phyloP scores from a whole-genome alignment of 2,797 vertebrate genomes.

The Danionella dracula region DNA sequence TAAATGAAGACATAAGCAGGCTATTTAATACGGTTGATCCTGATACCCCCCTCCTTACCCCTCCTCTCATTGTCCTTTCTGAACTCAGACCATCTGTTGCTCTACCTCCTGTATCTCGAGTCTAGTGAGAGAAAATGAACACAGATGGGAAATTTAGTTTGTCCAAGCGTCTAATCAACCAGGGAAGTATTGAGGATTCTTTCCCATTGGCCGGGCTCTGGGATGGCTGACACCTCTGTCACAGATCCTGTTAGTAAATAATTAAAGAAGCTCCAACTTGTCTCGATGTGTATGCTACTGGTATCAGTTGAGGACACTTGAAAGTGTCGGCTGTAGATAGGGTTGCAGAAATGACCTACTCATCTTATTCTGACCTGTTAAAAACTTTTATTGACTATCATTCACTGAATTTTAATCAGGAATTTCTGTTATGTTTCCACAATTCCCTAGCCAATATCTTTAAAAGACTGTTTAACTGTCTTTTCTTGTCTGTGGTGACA shows the following conservation, averaged over 20 bases:
- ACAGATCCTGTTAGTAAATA: constrained; percentile 50
- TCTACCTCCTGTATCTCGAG: constrained; percentile 1
- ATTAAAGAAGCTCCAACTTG: constrained; percentile 48
- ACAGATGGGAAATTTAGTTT: background rate
- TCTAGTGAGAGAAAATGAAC: background rate
- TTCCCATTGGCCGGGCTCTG: constrained; percentile 16
- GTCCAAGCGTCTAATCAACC: constrained; percentile 26
- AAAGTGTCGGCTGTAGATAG: background rate
- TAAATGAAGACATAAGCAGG: constrained; percentile 38
- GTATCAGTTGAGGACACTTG: background rate
- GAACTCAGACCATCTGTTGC: constrained; percentile 48
- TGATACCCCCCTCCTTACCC: constrained; percentile 28
- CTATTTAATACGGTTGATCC: constrained; percentile 50
- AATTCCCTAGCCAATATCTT: too few relatives aligned
- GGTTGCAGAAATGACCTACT: background rate
- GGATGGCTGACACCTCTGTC: constrained; percentile 36
- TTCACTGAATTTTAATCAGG: too few relatives aligned
- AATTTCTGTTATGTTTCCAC: too few relatives aligned
- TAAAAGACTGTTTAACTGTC: too few relatives aligned
- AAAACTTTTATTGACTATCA: too few relatives aligned
- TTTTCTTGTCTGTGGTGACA: too few relatives aligned
- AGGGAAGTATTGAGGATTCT: constrained; percentile 33
- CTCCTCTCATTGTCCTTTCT: constrained; percentile 26
- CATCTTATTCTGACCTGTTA: too few relatives aligned
- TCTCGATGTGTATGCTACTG: constrained; percentile 3